Conservation (phyloP, 2,888 invertebrate species). For the Bombyx huttoni region DNA sequence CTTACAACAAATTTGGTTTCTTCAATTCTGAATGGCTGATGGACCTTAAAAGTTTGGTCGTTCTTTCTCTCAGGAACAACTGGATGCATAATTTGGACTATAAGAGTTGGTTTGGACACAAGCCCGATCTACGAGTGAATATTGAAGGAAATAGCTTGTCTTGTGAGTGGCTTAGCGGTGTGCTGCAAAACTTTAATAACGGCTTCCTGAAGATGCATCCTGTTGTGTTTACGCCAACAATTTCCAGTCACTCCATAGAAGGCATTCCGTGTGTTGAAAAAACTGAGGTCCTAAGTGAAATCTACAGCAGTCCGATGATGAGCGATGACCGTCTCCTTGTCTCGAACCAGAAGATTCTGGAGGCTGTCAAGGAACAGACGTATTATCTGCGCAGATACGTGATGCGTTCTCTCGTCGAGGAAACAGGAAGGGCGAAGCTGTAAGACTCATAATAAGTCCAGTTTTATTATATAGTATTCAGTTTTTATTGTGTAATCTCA, state of each 20-base stretch:
- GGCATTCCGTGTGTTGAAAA: conserved; percentile 39
- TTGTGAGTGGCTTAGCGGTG: conserved; percentile 46
- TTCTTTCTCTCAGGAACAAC: conserved; percentile 39
- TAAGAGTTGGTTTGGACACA: conserved; percentile 41
- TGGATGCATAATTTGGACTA: conserved; percentile 31
- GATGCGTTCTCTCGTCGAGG: conserved; percentile 16
- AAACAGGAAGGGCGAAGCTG: conserved; percentile 11
- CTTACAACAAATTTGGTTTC: conserved; percentile 29
- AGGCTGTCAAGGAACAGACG: conserved; percentile 48
- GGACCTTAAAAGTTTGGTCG: conserved; percentile 36
- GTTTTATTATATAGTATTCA: background rate
- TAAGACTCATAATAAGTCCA: background rate
- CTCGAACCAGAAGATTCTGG: conserved; percentile 45
- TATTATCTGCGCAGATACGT: conserved; percentile 26
- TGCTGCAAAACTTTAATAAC: conserved; percentile 39
- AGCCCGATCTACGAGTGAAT: conserved; percentile 29
- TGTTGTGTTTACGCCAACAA: conserved; percentile 15
- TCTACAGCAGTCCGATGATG: conserved; percentile 5
- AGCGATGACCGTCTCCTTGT: conserved; percentile 45
- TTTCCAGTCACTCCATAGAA: conserved; percentile 30
- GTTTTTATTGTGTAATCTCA: background rate
- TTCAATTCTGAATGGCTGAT: conserved; percentile 44
- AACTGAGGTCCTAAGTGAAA: background rate
- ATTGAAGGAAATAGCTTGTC: conserved; percentile 46
- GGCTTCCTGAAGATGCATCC: conserved; percentile 49